Percentiles rank a stretch among this genome's conserved stretches.
phyloP scores from a whole-genome alignment of 2,797 vertebrate species.

The Hydrophis major region DNA sequence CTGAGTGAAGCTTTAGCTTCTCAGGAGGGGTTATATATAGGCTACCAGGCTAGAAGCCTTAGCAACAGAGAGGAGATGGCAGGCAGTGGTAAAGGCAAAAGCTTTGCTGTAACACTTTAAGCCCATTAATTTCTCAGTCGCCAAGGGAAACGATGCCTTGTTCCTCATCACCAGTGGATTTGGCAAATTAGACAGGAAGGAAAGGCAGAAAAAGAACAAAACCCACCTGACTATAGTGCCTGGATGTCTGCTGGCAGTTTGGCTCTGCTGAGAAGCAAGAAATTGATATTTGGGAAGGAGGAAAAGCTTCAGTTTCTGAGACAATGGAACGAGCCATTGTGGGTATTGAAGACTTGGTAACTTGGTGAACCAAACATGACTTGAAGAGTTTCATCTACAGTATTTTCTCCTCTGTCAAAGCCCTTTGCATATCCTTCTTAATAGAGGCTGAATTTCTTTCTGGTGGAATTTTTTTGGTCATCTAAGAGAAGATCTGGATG shows the following conservation, averaged over 20 bases:
- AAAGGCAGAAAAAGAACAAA: constrained; percentile 20
- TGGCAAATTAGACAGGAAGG: constrained; percentile 29
- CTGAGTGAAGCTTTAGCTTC: constrained; percentile 8
- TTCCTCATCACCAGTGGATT: constrained; percentile 24
- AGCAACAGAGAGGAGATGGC: constrained; percentile 3
- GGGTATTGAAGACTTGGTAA: neutral
- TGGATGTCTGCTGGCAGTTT: neutral
- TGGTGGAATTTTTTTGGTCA: neutral
- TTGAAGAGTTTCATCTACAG: neutral
- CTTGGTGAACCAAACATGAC: neutral
- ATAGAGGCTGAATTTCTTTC: neutral
- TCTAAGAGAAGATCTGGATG: neutral
- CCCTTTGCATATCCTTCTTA: neutral
- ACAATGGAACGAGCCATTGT: neutral
- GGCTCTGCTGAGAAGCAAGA: neutral
- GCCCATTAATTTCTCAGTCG: constrained; percentile 18
- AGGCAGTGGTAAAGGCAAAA: constrained; percentile 4
- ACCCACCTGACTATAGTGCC: neutral
- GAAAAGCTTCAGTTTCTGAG: neutral
- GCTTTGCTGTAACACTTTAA: constrained; percentile 29
- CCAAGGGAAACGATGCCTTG: constrained; percentile 20
- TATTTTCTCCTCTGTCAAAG: neutral
- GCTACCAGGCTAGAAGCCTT: neutral
- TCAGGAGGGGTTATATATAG: neutral
- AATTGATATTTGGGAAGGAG: neutral